Conservation (phyloP, 2,113 vertebrate species). For the Ursus arctos region DNA sequence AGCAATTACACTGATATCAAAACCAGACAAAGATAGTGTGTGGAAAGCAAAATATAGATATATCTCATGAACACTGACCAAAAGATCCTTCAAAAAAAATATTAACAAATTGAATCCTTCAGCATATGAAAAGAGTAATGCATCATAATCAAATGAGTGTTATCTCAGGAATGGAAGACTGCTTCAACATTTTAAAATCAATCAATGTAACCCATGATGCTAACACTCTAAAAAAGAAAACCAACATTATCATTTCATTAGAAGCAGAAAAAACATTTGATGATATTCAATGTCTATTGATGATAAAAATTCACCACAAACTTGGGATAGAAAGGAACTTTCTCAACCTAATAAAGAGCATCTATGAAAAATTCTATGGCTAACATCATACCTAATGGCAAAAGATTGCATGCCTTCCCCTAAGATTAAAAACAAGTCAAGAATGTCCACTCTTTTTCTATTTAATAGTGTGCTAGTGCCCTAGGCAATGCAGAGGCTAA, state of each 20-base stretch:
- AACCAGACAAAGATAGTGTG: background rate
- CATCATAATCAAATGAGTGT: background rate
- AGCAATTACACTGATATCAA: background rate
- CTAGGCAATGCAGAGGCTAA: background rate
- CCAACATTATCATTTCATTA: background rate
- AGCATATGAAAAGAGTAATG: background rate
- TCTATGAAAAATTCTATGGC: background rate
- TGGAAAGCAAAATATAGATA: background rate
- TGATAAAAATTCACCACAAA: background rate
- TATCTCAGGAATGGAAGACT: background rate
- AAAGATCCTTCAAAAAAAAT: background rate
- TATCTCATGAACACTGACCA: background rate
- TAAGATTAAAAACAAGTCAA: background rate
- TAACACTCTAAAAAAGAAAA: background rate
- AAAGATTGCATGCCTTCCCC: background rate
- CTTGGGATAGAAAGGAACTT: background rate
- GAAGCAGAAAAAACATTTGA: background rate
- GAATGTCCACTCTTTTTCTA: background rate
- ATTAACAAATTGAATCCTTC: background rate
- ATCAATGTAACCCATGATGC: background rate
- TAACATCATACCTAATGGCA: background rate
- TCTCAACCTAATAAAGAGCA: background rate
- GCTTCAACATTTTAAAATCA: constrained; percentile 14
- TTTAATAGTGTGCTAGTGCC: background rate
- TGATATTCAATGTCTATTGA: background rate